Conservation (phyloP, 2,888 invertebrate genomes). For the Drosophila greeni region DNA sequence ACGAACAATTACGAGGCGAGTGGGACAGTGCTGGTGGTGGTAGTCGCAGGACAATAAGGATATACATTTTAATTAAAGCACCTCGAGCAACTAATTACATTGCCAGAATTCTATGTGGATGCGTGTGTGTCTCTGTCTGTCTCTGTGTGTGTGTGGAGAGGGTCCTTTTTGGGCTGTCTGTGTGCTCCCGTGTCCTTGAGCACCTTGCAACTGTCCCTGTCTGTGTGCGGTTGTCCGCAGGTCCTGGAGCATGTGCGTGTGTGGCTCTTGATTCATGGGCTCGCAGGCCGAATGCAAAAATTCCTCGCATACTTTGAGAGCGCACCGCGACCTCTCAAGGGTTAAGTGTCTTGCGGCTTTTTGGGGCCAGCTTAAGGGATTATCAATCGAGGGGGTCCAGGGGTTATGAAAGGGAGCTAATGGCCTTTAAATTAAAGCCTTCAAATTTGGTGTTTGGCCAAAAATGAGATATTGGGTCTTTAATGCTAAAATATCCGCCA, state of each 20-base stretch:
- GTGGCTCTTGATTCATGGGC: constrained; percentile 26
- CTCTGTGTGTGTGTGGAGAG: constrained; percentile 6
- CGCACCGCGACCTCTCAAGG: not conserved
- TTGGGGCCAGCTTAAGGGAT: not conserved
- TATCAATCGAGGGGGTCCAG: not conserved
- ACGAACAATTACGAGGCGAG: constrained; percentile 65
- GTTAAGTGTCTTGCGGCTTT: constrained; percentile 11
- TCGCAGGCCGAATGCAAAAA: constrained; percentile 28
- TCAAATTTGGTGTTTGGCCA: too few relatives aligned
- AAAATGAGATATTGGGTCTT: too few relatives aligned
- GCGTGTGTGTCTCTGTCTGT: constrained; percentile 6
- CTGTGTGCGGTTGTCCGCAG: constrained; percentile 24
- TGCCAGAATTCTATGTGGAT: constrained; percentile 33
- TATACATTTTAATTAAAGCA: constrained; percentile 73
- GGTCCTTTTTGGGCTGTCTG: constrained; percentile 4
- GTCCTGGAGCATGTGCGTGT: constrained; percentile 7
- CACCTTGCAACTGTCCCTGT: constrained; percentile 10
- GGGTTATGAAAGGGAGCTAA: not conserved
- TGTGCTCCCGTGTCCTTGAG: constrained; percentile 30
- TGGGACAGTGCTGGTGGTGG: not conserved
- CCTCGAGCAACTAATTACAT: constrained; percentile 72
- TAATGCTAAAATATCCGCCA: too few relatives aligned
- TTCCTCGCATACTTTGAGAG: constrained; percentile 28
- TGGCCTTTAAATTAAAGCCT: not conserved
- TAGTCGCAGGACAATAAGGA: constrained; percentile 61